Evolutionary conservation across 2,888 invertebrate species (phyloP), one percentile per base, ranked within the genome.

Genomic region (Tinea trinotella): DNA sequence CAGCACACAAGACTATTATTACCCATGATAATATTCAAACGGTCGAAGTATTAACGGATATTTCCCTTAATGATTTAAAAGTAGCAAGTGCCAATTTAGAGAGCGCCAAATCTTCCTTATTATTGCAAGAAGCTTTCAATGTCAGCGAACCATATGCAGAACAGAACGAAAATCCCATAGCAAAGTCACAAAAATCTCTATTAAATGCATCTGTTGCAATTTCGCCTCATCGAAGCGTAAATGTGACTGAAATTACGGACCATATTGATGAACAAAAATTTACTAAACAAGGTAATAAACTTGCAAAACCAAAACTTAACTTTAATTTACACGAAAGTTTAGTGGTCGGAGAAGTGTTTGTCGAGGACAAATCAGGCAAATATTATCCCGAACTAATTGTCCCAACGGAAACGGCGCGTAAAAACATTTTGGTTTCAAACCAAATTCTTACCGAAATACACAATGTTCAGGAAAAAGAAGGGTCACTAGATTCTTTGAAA

Each of bases 311-410:
- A 4, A 90, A 89, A 68, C 67, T 90, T 7, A 89, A 90, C 58
- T 84, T 93, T 52, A 88, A 89, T 59, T 74, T 90, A 46, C 76
- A 86, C 30, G 92, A 93, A 72, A 84, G 91, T 9, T 53, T 93
- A 55, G 80, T 89, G 62, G 81, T 93, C 3, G 90, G 90, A 55
- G 92, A 93, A 83, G 88, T 91, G 19, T 84, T 90, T 61, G 77
- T 91, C 1, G 91, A 91, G 76, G 90, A 90, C 56, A 92, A 91
- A 68, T 91, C 93, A 6, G 91, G 91, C 10, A 93, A 93, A 76
- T 93, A 92, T 67, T 90, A 92, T 67, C 93, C 93, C 2, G 92
- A 93, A 74, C 73, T 92, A 52, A 91, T 93, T 65, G 93, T 93
- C 1, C 91, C 93, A 0, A 93, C 93, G 1, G 93, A 94, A 88